A percentile compares a stretch with the other conserved stretches of the same genome.
Evolutionary conservation across 1,140 invertebrate genomes (phyloP).

Genomic region (Cydia splendana): DNA sequence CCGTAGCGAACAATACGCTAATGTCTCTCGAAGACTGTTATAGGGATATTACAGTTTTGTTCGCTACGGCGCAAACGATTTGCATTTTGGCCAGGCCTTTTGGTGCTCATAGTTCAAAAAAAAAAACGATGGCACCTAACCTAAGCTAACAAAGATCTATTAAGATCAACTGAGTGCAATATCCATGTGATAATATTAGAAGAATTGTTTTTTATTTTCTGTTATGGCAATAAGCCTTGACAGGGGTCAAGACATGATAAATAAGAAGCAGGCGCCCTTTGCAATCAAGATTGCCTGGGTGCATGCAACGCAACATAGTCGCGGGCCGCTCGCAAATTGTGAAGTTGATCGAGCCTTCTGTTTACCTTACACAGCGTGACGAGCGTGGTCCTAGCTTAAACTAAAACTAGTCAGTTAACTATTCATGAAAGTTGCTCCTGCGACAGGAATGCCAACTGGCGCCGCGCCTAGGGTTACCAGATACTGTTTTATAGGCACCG

Average conservation of each 20-base stretch:
- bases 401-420: conserved; percentile 64
- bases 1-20: too few species aligned
- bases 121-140: too few species aligned
- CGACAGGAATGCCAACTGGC: conserved; percentile 66
- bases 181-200: too few species aligned
- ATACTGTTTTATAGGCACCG: background rate
- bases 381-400: conserved; percentile 41
- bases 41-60: too few species aligned
- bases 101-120: too few species aligned
- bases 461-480: conserved; percentile 43
- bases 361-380: conserved; percentile 44
- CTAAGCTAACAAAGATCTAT: too few species aligned
- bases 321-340: conserved; percentile 2
- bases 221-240: background rate
- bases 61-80: too few species aligned
- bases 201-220: too few species aligned
- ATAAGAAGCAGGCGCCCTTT: background rate
- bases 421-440: conserved; percentile 74
- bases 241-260: background rate
- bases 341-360: conserved; percentile 39
- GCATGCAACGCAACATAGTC: conserved; percentile 13
- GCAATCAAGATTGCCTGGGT: background rate
- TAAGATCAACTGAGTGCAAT: too few species aligned
- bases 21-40: too few species aligned
- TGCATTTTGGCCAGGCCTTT: too few species aligned